A percentile compares a stretch with the other conserved stretches of the same genome.
phyloP scores from a whole-genome alignment of 2,797 vertebrate genomes.

The Mormyrops boulengeri region DNA sequence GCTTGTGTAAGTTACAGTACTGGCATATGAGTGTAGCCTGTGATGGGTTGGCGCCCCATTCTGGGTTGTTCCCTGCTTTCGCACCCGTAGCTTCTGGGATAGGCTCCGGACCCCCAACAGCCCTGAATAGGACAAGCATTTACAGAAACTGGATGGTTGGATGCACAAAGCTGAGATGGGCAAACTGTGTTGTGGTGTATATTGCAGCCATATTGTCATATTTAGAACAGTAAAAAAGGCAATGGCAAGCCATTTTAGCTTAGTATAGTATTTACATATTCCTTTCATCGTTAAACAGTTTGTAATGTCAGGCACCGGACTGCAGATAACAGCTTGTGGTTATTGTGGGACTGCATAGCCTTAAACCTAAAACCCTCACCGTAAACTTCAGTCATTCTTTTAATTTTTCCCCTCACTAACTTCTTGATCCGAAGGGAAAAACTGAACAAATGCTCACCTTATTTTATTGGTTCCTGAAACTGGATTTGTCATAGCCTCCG shows the following conservation, averaged over 20 bases:
- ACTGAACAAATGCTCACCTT: constrained; percentile 13
- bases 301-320: background rate
- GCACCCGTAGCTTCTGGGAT: background rate
- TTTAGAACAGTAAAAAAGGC: background rate
- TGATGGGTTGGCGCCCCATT: background rate
- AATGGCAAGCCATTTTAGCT: background rate
- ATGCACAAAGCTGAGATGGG: background rate
- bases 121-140: background rate
- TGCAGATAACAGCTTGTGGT: background rate
- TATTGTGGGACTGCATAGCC: background rate
- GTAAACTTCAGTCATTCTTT: constrained; percentile 12
- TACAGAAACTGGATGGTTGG: background rate
- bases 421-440: constrained; percentile 2
- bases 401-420: constrained; percentile 4
- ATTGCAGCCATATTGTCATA: background rate
- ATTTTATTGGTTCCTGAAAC: constrained; percentile 13
- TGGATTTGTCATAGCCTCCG: constrained; percentile 7
- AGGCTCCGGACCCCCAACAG: background rate
- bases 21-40: background rate
- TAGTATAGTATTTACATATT: background rate
- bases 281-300: background rate
- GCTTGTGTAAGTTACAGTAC: too few relatives aligned
- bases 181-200: background rate
- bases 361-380: background rate
- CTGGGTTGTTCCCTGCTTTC: background rate